Percentiles rank a stretch among this genome's conserved stretches.
Conservation (phyloP, 2,888 invertebrate species). For the Leucophenga montana region DNA sequence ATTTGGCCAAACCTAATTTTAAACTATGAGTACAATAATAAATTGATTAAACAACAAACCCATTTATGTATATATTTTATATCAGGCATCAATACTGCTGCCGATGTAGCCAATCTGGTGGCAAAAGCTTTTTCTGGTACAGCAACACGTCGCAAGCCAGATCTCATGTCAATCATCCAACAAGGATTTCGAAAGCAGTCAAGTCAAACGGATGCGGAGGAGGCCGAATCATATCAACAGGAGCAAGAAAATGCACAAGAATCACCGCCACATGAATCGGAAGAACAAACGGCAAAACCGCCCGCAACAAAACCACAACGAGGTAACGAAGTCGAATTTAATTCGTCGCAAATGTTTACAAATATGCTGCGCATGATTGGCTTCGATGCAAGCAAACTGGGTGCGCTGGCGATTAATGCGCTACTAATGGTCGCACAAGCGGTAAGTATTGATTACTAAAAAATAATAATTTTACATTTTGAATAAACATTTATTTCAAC, state of each 20-base stretch:
- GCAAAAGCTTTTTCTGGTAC: constrained; percentile 74
- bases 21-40: no score
- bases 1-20: no score
- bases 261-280: constrained; percentile 48
- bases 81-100: constrained; percentile 73
- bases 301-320: constrained; percentile 33
- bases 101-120: constrained; percentile 78
- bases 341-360: constrained; percentile 56
- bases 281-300: constrained; percentile 46
- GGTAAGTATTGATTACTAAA: constrained; percentile 79
- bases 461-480: no score
- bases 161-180: constrained; percentile 57
- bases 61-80: background rate
- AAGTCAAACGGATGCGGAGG: constrained; percentile 22
- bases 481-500: background rate
- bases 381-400: constrained; percentile 83
- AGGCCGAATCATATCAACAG: constrained; percentile 16
- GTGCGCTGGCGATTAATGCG: constrained; percentile 87
- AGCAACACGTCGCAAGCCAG: constrained; percentile 45
- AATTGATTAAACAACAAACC: no score
- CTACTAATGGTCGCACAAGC: constrained; percentile 88
- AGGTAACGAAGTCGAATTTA: constrained; percentile 41
- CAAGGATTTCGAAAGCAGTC: constrained; percentile 44
- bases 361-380: constrained; percentile 82
- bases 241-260: constrained; percentile 54